phyloP scores from a whole-genome alignment of 2,888 invertebrate species.

The Geophilus truncorum region DNA sequence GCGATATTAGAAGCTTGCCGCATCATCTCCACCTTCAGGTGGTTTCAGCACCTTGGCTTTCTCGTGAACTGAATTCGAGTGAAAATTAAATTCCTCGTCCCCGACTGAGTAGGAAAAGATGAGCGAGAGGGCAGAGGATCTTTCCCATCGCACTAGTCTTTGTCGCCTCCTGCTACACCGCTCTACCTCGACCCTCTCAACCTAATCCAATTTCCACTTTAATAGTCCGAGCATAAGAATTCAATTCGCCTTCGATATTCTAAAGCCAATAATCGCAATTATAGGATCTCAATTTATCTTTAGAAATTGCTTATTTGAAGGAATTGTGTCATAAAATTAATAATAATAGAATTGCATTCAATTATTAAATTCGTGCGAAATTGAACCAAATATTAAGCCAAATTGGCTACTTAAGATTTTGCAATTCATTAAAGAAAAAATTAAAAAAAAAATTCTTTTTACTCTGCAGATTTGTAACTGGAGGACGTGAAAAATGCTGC shows the following conservation, averaged over 20 bases:
- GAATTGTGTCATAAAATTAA: no score
- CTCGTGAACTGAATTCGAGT: not conserved
- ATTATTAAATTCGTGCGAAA: no score
- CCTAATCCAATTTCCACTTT: not conserved
- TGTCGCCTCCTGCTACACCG: not conserved
- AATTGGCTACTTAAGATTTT: no score
- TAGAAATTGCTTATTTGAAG: no score
- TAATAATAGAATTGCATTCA: no score
- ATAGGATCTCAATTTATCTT: not conserved
- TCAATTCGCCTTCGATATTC: not conserved
- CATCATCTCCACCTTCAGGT: not conserved
- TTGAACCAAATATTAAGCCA: no score
- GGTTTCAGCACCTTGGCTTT: conserved; percentile 4
- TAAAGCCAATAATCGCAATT: not conserved
- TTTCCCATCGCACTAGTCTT: not conserved
- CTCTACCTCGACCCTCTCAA: not conserved
- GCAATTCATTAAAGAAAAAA: not conserved
- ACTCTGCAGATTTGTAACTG: not conserved
- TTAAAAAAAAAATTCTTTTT: not conserved
- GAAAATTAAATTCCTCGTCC: conserved; percentile 5
- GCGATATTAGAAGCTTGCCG: no score
- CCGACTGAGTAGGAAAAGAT: not conserved
- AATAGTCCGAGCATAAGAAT: not conserved
- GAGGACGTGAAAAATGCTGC: conserved; percentile 28
- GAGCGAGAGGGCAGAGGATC: not conserved